Conservation (phyloP, 1,140 invertebrate species). For the Drosophila insularis region DNA sequence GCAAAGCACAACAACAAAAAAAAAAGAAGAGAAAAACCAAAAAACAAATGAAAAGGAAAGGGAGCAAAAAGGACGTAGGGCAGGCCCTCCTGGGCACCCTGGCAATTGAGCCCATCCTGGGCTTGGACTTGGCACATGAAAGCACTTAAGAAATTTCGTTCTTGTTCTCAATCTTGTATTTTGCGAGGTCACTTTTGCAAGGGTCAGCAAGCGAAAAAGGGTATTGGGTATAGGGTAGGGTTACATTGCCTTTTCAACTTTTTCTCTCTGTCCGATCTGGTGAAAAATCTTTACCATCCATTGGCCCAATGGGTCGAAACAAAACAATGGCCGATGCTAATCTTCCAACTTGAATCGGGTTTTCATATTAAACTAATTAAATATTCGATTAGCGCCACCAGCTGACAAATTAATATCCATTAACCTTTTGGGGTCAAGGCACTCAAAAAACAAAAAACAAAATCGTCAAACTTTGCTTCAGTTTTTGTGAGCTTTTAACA, state of each 20-base stretch:
- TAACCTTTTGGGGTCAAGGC: constrained; percentile 18
- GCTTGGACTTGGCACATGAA: constrained; percentile 54
- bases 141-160: constrained; percentile 77
- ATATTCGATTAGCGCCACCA: constrained; percentile 66
- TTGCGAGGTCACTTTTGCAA: constrained; percentile 55
- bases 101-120: constrained; percentile 17
- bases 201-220: neutral
- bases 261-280: constrained; percentile 42
- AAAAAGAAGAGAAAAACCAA: neutral
- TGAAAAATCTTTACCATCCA: constrained; percentile 39
- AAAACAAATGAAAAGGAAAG: constrained; percentile 9
- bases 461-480: neutral
- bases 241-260: constrained; percentile 20
- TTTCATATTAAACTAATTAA: constrained; percentile 70
- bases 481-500: constrained; percentile 2
- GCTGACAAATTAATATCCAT: constrained; percentile 61
- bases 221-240: neutral
- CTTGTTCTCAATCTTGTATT: constrained; percentile 74
- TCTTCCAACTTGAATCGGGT: constrained; percentile 60
- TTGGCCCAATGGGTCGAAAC: constrained; percentile 25
- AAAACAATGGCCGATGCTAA: constrained; percentile 37
- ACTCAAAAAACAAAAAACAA: neutral
- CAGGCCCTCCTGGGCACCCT: neutral
- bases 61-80: constrained; percentile 45
- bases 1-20: constrained; percentile 41